These are phyloP conservation scores for Premnoplex brunnescens DNA, from an alignment of 2,797 vertebrate species.

Conservation along the genomic window DNA sequence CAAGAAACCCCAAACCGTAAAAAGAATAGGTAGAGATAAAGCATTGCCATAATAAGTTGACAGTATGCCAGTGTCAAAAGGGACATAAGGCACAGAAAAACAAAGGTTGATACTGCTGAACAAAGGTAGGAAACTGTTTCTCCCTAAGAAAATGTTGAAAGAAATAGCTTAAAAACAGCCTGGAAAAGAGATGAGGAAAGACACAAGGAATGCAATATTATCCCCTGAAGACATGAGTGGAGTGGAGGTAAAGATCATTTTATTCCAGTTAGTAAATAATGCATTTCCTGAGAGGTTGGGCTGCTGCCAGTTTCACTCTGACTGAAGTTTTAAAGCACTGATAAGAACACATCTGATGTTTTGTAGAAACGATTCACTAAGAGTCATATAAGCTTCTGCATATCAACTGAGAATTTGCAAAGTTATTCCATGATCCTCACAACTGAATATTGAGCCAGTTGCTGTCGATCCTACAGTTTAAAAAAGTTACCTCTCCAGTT, in stretches of 20 bases:
- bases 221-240: neutral
- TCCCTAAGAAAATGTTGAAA: neutral
- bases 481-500: neutral
- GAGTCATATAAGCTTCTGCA: neutral
- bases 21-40: neutral
- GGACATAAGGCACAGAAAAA: neutral
- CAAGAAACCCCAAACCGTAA: accelerated
- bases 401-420: neutral
- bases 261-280: neutral
- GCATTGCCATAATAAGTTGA: neutral
- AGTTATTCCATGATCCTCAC: neutral
- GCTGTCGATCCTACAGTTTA: neutral
- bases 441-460: neutral
- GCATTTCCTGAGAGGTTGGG: neutral
- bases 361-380: neutral
- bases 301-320: neutral
- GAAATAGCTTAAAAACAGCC: neutral
- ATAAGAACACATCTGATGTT: neutral
- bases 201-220: neutral
- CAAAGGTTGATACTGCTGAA: neutral
- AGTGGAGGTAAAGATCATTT: neutral
- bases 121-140: neutral
- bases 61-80: neutral
- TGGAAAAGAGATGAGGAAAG: neutral
- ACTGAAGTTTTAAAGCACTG: neutral